Evolutionary conservation across 1,140 invertebrate species (phyloP), one percentile per base, ranked within the genome.

Genomic region (Leptopilina clavipes): DNA sequence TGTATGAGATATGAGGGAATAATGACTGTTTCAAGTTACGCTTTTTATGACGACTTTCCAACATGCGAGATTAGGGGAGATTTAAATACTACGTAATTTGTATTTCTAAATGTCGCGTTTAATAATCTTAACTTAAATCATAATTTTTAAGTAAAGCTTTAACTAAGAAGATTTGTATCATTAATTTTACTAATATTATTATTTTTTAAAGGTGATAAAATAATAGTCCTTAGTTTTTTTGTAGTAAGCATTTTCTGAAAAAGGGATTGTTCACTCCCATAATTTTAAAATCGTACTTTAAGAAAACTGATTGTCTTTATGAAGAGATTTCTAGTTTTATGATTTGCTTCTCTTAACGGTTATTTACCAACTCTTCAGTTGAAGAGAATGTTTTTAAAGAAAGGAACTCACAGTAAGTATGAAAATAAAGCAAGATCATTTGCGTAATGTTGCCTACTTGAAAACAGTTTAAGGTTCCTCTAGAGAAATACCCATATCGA

Each of bases 371-470:
- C 31, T 14, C 2, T 59, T 59, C 12, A 59, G 56, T 5, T n/a
- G n/a, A n/a, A 31, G 11, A 65, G 12, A 31, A 65, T 22, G 22
- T 65, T 12, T n/a, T 31, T 6, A 5, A 31, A 31, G 56, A 22
- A 0, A 22, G 14, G 31, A 76, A 79, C 72, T 70, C 65, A 19
- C 59, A 75, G 75, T 73, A 76, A 73, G 74, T 18, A 19, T 44
- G n/a, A 71, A 70, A 79, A 70, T 75, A 76, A 79, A 76, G 70
- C 74, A 12, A 25, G 45, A 37, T 54, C 45, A 56, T 80, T 80
- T 80, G 76, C 78, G 75, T 80, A 80, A 80, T 77, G 78, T 80
- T 56, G 52, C 45, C 78, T 73, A 80, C 78, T 80, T 77, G 73
- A 54, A 76, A 76, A 73, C 70, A 19, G 72, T 70, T 77, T 73